These are phyloP conservation scores for Drosophila nigromelanica DNA, from an alignment of 1,140 invertebrate genomes.

Conservation along the genomic window DNA sequence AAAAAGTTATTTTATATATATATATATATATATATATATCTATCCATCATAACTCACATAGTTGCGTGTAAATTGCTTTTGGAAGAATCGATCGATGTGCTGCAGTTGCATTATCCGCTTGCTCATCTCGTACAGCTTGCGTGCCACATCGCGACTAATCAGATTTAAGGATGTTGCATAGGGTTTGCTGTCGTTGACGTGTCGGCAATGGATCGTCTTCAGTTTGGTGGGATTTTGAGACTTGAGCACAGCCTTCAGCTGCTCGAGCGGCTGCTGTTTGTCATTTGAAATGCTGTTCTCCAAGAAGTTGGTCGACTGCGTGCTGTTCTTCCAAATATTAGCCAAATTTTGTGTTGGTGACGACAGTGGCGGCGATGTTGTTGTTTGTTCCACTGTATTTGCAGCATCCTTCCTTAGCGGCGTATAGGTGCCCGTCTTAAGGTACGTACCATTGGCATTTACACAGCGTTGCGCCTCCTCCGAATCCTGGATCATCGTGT, in stretches of 20 bases:
- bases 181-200: slow-evolving; percentile 33
- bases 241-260: background rate
- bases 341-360: background rate
- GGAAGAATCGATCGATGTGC: slow-evolving; percentile 68
- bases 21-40: slow-evolving; percentile 20
- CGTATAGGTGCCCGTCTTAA: slow-evolving; percentile 80
- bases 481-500: slow-evolving; percentile 80
- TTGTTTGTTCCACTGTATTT: slow-evolving; percentile 11
- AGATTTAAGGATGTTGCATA: slow-evolving; percentile 25
- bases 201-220: slow-evolving; percentile 18
- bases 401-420: slow-evolving; percentile 61
- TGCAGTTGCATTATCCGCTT: slow-evolving; percentile 59
- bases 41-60: slow-evolving; percentile 61
- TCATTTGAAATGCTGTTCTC: too few relatives aligned
- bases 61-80: slow-evolving; percentile 74
- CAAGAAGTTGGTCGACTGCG: background rate
- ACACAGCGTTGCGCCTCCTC: slow-evolving; percentile 75
- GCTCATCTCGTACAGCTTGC: slow-evolving; percentile 54
- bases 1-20: too few relatives aligned
- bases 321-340: background rate
- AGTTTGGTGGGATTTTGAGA: slow-evolving; percentile 4
- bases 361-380: background rate
- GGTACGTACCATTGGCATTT: slow-evolving; percentile 74
- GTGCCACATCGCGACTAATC: slow-evolving; percentile 45
- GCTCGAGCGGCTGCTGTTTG: background rate